Evolutionary conservation across 2,797 vertebrate genomes (phyloP), one percentile per base, ranked within the genome.

Genomic region (Leptodactylus fallax): DNA sequence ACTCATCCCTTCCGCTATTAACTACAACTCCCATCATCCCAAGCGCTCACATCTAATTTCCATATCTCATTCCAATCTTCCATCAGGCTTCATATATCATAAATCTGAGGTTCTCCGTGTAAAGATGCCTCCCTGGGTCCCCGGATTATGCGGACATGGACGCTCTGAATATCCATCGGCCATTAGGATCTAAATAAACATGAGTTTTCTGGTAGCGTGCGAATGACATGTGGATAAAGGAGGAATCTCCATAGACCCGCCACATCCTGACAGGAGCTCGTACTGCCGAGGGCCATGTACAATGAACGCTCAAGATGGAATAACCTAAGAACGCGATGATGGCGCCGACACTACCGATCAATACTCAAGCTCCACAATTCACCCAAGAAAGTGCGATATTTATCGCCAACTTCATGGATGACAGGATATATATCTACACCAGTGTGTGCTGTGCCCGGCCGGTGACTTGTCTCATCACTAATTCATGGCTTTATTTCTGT

Each of bases 391-490:
- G 25, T 1, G 7, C 0, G 51, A 77, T 16, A 55, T 16, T 23
- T 25, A 25, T 25, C n/a, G 7, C 51, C 21, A 6, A n/a, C 36
- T 45, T n/a, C 47, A 25, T 10, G 10, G 7, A 56, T 6, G 13
- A n/a, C 6, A 55, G n/a, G 21, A 6, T 6, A 7, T 8, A 10
- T 27, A 23, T 36, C 36, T 36, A 36, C 36, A 8, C 10, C 0
- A 56, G 51, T 51, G 79, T 81, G 36, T 36, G 0, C 79, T 0
- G 21, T 25, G 12, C 61, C 81, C 25, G 8, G 23, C 23, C 81
- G 13, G 69, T 63, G 45, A 65, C 79, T 49, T 2, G 16, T 49
- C 60, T 63, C 79, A 65, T 81, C 13, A 81, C 47, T 81, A 63
- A 81, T 81, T 65, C 60, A 65, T 81, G 23, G 36, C 36, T 49